Conservation (phyloP, 2,113 vertebrate genomes). For the Cyanocitta stelleri region DNA sequence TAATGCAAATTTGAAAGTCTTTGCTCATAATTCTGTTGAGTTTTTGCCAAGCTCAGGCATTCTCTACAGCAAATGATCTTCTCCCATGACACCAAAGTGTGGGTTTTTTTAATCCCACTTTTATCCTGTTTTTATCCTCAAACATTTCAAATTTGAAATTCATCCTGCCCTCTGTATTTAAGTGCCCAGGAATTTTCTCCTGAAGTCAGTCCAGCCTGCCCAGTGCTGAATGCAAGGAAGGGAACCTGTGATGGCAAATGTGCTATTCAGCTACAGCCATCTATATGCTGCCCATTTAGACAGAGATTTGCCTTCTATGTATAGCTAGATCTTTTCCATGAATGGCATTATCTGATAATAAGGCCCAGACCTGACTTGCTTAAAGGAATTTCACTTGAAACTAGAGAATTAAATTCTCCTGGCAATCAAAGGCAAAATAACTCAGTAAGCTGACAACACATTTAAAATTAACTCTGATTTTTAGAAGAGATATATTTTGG, state of each 20-base stretch:
- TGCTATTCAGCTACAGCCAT: background rate
- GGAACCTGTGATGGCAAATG: background rate
- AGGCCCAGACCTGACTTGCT: background rate
- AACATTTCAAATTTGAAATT: background rate
- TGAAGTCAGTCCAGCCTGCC: background rate
- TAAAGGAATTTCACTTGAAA: conserved; percentile 9
- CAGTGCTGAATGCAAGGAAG: background rate
- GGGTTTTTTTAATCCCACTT: background rate
- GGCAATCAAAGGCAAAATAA: conserved; percentile 12
- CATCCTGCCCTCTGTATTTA: background rate
- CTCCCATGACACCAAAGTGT: background rate
- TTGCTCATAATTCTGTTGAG: background rate
- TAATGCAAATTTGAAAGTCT: background rate
- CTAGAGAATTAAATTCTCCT: background rate
- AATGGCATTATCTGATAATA: background rate
- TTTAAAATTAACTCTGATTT: conserved; percentile 36
- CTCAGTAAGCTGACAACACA: conserved; percentile 3
- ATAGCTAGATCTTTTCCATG: background rate
- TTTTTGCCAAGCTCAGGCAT: background rate
- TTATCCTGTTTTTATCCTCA: background rate
- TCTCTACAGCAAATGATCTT: background rate
- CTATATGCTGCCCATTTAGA: background rate
- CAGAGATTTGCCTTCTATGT: background rate
- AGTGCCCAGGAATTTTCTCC: background rate
- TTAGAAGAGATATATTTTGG: conserved; percentile 12